Percentiles rank a stretch among this genome's conserved stretches.
Conservation (phyloP, 2,797 vertebrate species). For the Todus mexicanus region DNA sequence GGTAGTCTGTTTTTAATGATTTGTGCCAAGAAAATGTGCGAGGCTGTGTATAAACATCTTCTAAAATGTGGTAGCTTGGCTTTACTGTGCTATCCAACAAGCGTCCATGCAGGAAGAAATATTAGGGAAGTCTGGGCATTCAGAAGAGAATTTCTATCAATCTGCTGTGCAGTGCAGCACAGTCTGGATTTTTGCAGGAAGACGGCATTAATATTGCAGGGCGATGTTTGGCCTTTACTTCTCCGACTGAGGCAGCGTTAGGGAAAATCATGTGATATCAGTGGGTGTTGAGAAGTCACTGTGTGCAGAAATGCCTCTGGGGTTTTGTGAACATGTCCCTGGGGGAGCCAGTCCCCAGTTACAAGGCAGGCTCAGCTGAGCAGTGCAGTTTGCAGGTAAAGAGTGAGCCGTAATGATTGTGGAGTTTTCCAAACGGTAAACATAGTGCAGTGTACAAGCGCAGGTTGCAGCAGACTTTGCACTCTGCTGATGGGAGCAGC, state of each 20-base stretch:
- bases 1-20: background rate
- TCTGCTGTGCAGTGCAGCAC: background rate
- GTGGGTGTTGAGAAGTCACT: constrained; percentile 2
- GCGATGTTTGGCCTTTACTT: background rate
- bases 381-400: background rate
- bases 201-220: background rate
- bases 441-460: background rate
- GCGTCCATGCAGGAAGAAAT: background rate
- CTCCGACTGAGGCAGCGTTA: background rate
- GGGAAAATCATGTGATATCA: constrained; percentile 10
- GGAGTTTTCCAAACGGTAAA: background rate
- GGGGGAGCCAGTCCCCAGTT: background rate
- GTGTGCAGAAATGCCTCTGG: background rate
- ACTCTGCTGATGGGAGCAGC: background rate
- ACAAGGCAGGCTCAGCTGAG: background rate
- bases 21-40: background rate
- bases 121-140: background rate
- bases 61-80: background rate
- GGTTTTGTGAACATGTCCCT: background rate
- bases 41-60: background rate
- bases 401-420: background rate
- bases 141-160: background rate
- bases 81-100: background rate
- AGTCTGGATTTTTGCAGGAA: background rate
- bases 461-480: background rate